Percentiles rank a stretch among this genome's conserved stretches.
These are phyloP conservation scores for Eriosoma lanigerum DNA, from an alignment of 1,140 invertebrate species.

Conservation along the genomic window DNA sequence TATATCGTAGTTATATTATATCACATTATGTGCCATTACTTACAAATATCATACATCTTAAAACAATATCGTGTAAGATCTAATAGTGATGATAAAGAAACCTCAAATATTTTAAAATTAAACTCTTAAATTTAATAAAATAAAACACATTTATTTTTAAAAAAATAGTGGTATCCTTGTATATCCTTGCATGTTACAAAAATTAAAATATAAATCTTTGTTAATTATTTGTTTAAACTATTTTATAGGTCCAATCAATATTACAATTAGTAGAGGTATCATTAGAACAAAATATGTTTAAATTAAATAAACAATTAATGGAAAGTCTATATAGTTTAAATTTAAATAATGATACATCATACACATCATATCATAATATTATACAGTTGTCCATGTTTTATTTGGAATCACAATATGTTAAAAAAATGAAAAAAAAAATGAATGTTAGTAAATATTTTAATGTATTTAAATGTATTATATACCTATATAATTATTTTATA, in stretches of 20 bases:
- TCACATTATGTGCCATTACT: too few relatives aligned
- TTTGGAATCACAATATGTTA: constrained; percentile 4
- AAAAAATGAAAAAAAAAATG: neutral
- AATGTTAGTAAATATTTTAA: constrained; percentile 6
- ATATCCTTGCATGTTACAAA: too few relatives aligned
- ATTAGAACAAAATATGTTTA: constrained; percentile 8
- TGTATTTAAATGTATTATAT: too few relatives aligned
- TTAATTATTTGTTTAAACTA: neutral
- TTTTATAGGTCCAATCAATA: constrained; percentile 25
- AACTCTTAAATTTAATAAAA: too few relatives aligned
- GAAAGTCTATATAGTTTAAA: neutral
- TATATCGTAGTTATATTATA: neutral
- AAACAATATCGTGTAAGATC: too few relatives aligned
- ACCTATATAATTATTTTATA: too few relatives aligned
- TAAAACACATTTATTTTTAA: too few relatives aligned
- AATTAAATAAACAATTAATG: neutral
- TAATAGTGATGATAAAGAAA: too few relatives aligned
- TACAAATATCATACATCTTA: too few relatives aligned
- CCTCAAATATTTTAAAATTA: too few relatives aligned
- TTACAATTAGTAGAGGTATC: neutral
- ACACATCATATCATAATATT: too few relatives aligned
- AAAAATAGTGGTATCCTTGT: too few relatives aligned
- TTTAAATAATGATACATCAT: neutral
- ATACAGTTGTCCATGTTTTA: constrained; percentile 10
- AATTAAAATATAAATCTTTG: neutral